phyloP scores from a whole-genome alignment of 2,888 invertebrate genomes.

The Plagodis dolabraria region DNA sequence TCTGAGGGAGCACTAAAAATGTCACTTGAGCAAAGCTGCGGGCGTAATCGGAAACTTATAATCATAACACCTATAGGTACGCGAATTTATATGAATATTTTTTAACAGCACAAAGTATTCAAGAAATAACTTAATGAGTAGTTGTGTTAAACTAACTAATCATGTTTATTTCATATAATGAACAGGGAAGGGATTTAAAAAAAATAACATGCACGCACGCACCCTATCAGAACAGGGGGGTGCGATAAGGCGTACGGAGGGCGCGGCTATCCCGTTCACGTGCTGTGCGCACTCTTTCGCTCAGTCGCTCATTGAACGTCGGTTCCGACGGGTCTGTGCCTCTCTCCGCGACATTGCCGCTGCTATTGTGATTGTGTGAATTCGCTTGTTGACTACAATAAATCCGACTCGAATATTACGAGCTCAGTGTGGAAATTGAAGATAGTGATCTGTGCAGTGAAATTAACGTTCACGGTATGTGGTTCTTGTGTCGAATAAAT shows the following conservation, averaged over 20 bases:
- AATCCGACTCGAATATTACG: conserved; percentile 64
- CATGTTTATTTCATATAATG: conserved; percentile 4
- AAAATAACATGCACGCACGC: conserved; percentile 35
- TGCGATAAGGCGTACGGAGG: conserved; percentile 46
- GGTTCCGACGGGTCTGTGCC: conserved; percentile 62
- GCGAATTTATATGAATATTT: too few relatives aligned
- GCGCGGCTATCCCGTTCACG: conserved; percentile 52
- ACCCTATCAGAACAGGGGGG: conserved; percentile 44
- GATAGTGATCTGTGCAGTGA: conserved; percentile 75
- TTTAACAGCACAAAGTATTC: too few relatives aligned
- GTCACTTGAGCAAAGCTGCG: too few relatives aligned
- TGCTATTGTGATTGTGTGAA: conserved; percentile 69
- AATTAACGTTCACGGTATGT: conserved; percentile 81
- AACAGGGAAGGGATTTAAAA: conserved; percentile 7
- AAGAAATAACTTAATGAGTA: not conserved
- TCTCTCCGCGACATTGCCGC: conserved; percentile 52
- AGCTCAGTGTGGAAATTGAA: conserved; percentile 50
- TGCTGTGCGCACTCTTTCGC: conserved; percentile 44
- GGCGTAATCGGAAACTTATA: too few relatives aligned
- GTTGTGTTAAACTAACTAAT: not conserved
- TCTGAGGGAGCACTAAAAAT: too few relatives aligned
- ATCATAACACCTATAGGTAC: too few relatives aligned
- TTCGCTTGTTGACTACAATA: conserved; percentile 72
- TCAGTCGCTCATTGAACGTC: conserved; percentile 78
- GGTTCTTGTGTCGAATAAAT: conserved; percentile 69